Conservation (phyloP, 1,140 invertebrate species). For the Tribolium madens region DNA sequence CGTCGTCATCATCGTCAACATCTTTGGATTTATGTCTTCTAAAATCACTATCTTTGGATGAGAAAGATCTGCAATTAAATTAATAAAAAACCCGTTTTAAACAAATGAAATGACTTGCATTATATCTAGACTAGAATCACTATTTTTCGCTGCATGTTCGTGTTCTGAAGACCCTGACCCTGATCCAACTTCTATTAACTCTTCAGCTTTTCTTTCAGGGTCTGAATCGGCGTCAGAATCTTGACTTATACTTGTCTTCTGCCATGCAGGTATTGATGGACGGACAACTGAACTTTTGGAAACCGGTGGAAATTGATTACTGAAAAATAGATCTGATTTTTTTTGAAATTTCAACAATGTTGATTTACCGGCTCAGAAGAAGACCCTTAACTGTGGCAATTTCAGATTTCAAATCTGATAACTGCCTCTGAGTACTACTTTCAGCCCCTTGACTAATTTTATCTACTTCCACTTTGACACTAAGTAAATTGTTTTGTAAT, state of each 20-base stretch:
- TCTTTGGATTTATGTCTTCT: slow-evolving; percentile 7
- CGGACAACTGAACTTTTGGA: slow-evolving; percentile 72
- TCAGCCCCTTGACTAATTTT: slow-evolving; percentile 68
- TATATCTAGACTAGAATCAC: slow-evolving; percentile 78
- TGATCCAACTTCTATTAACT: slow-evolving; percentile 66
- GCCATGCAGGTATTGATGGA: slow-evolving; percentile 82
- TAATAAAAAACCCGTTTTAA: not conserved
- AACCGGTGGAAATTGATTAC: slow-evolving; percentile 79
- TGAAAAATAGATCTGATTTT: no score
- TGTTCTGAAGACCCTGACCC: slow-evolving; percentile 75
- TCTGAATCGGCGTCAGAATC: slow-evolving; percentile 56
- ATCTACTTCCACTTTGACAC: slow-evolving; percentile 72
- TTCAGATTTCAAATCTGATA: slow-evolving; percentile 80
- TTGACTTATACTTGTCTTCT: slow-evolving; percentile 70
- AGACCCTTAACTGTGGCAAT: slow-evolving; percentile 82
- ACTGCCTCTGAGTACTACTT: slow-evolving; percentile 70
- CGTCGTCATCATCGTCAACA: slow-evolving; percentile 9
- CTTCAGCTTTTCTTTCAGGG: slow-evolving; percentile 61
- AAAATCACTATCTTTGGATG: slow-evolving; percentile 37
- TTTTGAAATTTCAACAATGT: no score
- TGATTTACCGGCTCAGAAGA: slow-evolving; percentile 80
- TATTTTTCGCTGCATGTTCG: slow-evolving; percentile 76
- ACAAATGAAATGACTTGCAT: slow-evolving; percentile 67
- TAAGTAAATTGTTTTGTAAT: slow-evolving; percentile 71
- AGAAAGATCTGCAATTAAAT: slow-evolving; percentile 19